Evolutionary conservation across 2,797 vertebrate genomes (phyloP).

Genomic region (Vireo griseus): DNA sequence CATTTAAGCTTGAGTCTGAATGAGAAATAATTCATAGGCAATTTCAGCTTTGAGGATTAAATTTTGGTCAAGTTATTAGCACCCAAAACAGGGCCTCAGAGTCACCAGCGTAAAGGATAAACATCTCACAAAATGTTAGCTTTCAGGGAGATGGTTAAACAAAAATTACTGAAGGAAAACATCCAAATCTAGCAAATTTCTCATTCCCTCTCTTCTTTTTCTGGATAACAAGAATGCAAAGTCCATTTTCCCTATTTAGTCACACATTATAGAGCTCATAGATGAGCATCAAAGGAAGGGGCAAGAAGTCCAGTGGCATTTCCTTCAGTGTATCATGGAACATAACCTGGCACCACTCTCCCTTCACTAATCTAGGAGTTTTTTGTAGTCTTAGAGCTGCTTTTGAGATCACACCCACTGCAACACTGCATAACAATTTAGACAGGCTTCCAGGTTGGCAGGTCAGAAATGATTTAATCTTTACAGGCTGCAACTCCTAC

Average conservation of each 20-base stretch:
- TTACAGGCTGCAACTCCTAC: not conserved
- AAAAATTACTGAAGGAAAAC: not conserved
- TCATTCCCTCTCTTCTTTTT: not conserved
- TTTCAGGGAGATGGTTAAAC: not conserved
- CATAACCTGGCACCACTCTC: not conserved
- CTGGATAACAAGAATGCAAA: not conserved
- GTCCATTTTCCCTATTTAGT: not conserved
- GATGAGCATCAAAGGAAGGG: not conserved
- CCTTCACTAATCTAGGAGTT: not conserved
- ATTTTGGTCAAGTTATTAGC: not conserved
- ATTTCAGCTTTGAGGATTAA: not conserved
- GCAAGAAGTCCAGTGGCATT: not conserved
- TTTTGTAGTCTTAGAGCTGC: not conserved
- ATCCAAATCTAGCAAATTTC: not conserved
- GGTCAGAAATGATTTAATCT: not conserved
- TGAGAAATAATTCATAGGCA: not conserved
- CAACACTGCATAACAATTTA: not conserved
- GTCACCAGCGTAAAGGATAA: not conserved
- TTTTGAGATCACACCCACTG: not conserved
- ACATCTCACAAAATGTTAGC: not conserved
- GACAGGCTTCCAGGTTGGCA: not conserved
- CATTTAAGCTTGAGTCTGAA: not conserved
- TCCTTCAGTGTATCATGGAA: not conserved
- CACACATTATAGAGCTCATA: not conserved
- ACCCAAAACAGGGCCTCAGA: not conserved